These are phyloP conservation scores for Clytia hemisphaerica DNA, from an alignment of 30 jellyfish, hydroid and myxozoan species.

Conservation along the genomic window DNA sequence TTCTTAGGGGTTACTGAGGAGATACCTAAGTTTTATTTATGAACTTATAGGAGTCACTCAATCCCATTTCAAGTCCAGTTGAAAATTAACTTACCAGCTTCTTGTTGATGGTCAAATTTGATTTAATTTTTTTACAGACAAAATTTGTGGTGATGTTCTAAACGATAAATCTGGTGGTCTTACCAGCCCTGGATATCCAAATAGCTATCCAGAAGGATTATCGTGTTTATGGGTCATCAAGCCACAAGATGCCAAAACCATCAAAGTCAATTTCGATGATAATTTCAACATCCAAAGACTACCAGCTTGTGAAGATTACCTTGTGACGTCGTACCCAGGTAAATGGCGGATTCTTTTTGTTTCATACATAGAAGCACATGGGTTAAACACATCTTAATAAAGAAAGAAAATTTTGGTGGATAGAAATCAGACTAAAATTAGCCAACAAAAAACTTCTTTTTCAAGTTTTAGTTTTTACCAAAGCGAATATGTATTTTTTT, in stretches of 20 bases:
- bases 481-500: too few species aligned
- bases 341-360: too few species aligned
- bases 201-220: conserved; percentile 42
- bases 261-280: conserved; percentile 39
- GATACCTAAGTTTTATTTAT: too few species aligned
- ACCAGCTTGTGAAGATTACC: conserved; percentile 33
- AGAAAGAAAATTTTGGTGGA: too few species aligned
- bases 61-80: too few species aligned
- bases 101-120: neutral
- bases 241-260: conserved; percentile 34
- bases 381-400: too few species aligned
- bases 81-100: neutral
- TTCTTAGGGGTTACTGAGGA: too few species aligned
- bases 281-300: conserved; percentile 4
- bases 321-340: conserved; percentile 50
- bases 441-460: too few species aligned
- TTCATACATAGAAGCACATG: too few species aligned
- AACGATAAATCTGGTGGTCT: conserved; percentile 53
- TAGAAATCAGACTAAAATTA: too few species aligned
- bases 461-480: too few species aligned
- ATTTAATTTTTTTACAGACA: conserved; percentile 41
- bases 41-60: too few species aligned
- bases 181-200: conserved; percentile 85
- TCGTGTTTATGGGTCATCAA: conserved; percentile 66
- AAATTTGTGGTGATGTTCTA: conserved; percentile 77